Conservation (phyloP, 2,797 vertebrate species). For the Kryptolebias ocellatus region DNA sequence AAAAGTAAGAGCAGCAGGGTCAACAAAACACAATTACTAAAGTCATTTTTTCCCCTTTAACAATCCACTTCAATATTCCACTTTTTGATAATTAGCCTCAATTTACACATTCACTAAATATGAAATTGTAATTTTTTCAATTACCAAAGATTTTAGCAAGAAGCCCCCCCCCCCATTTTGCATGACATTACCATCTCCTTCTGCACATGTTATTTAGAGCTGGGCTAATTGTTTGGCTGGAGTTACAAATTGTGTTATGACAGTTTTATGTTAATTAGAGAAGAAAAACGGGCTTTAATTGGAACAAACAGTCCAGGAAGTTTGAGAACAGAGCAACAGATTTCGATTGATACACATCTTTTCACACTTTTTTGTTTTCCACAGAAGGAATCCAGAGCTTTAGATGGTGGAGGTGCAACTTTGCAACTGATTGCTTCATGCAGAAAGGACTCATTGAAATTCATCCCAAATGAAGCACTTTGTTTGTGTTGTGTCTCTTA, state of each 20-base stretch:
- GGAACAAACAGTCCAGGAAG: slow-evolving; percentile 28
- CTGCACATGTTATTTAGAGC: slow-evolving; percentile 10
- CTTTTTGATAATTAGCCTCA: slow-evolving; percentile 21
- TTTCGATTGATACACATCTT: slow-evolving; percentile 57
- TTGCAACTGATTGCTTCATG: slow-evolving; percentile 51
- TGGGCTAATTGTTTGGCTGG: slow-evolving; percentile 2
- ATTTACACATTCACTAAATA: slow-evolving; percentile 16
- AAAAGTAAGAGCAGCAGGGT: slow-evolving; percentile 40
- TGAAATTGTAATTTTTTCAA: neutral
- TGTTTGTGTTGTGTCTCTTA: slow-evolving; percentile 17
- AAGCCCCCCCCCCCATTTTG: too few relatives aligned
- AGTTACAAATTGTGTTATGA: slow-evolving; percentile 20
- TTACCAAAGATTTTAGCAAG: slow-evolving; percentile 2
- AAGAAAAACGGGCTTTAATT: slow-evolving; percentile 32
- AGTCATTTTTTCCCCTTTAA: slow-evolving; percentile 16
- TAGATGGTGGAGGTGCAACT: slow-evolving; percentile 29
- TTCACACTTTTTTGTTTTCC: slow-evolving; percentile 35
- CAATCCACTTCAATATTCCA: slow-evolving; percentile 23
- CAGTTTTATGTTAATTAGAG: slow-evolving; percentile 14
- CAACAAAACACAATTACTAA: slow-evolving; percentile 50
- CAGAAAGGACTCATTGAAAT: slow-evolving; percentile 40
- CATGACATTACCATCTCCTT: neutral
- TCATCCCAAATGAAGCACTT: slow-evolving; percentile 39
- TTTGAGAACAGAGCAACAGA: slow-evolving; percentile 1
- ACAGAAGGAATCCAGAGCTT: slow-evolving; percentile 22